phyloP scores from a whole-genome alignment of 2,113 vertebrate genomes.

The Corydoras maculifer region DNA sequence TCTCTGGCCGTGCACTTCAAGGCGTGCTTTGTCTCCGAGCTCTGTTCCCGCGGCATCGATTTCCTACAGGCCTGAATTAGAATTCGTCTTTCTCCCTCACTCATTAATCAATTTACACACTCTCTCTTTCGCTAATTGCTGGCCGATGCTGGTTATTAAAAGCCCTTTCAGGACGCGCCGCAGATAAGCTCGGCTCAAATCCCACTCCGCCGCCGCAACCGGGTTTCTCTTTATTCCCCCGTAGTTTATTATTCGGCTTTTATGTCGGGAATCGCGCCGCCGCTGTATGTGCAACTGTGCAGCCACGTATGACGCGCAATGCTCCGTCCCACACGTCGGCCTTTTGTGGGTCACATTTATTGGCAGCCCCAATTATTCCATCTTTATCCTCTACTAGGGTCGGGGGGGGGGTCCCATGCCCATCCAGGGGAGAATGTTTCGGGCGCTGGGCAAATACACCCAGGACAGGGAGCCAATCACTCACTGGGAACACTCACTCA shows the following conservation, averaged over 20 bases:
- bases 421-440: too few species aligned
- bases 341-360: too few species aligned
- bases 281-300: not conserved
- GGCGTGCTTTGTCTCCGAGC: conserved; percentile 48
- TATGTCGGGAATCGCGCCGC: conserved; percentile 25
- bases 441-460: too few species aligned
- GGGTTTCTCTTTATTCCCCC: conserved; percentile 11
- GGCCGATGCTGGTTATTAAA: conserved; percentile 47
- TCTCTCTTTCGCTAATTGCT: conserved; percentile 48
- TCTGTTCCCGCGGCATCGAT: conserved; percentile 43
- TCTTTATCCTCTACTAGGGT: too few species aligned
- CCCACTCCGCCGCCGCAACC: conserved; percentile 38
- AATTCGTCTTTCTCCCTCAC: conserved; percentile 42
- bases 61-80: conserved; percentile 46
- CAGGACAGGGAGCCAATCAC: too few species aligned
- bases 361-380: too few species aligned
- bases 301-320: not conserved
- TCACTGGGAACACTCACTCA: too few species aligned
- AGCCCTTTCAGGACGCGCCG: conserved; percentile 43
- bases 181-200: conserved; percentile 41
- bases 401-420: too few species aligned
- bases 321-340: too few species aligned
- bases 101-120: conserved; percentile 50
- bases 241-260: conserved; percentile 35
- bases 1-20: conserved; percentile 45